Base-by-base conservation (phyloP, 2,797 vertebrate genomes). In the Oreochromis grahami region DNA sequence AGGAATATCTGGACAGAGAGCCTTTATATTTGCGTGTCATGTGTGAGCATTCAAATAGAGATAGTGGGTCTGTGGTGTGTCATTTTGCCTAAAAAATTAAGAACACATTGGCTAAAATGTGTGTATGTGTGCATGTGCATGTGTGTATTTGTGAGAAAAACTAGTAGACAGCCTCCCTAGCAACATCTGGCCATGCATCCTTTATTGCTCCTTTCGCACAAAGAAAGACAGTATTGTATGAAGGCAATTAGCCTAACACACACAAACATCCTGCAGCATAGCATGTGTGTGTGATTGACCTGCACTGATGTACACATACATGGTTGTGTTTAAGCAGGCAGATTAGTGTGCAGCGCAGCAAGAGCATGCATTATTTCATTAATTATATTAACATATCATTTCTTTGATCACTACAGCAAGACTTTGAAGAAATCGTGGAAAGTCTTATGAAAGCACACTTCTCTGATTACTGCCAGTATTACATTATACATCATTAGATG, bases 171-270 rank as follows among this genome's bases (percentile, higher is more conserved):
- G 89, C 88, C 83, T 93, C 81, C 79, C 68, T 86, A 88, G 90
- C 89, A 94, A 95, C 96, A 96, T 97, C 96, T 97, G 96, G 94
- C 82, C 68, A 76, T 89, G 92, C 86, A 92, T 94, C 90, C 86
- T 88, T 94, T 93, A 92, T 85, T 89, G 88, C 90, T 91, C 83
- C 89, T 76, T 92, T 82, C 85, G 84, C 55, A 60, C 77, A 94
- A 91, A 96, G 96, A 97, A 97, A 96, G 93, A 92, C 92, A 78
- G 92, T 88, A 96, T 96, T 97, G 96, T 95, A 96, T 94, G 92
- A 81, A 89, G 83, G 87, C 88, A 95, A 93, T 95, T 94, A 95
- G 77, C 80, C 78, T 6, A 81, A 86, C 80, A 86, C 90, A 90
- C 83, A 92, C 83, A 93, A 89, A 91, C 88, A 89, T 91, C 91